Conservation (phyloP, 1,140 invertebrate genomes). For the Zaprionus davidi region DNA sequence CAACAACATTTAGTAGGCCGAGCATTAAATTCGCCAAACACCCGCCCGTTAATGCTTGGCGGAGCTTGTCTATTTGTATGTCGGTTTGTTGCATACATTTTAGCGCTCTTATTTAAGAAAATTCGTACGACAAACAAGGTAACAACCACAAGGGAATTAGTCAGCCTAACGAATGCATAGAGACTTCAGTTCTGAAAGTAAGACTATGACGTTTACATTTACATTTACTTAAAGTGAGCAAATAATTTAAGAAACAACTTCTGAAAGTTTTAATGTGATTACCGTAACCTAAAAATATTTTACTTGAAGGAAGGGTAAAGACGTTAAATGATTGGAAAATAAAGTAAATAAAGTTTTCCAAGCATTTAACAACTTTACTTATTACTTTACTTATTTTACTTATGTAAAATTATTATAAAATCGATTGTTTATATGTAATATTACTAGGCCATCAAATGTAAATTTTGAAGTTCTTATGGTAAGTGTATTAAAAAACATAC, state of each 20-base stretch:
- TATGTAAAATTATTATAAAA: no score
- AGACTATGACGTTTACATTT: conserved; percentile 21
- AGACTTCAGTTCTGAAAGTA: no score
- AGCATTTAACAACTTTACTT: no score
- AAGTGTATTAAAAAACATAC: neutral
- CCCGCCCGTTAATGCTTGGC: neutral
- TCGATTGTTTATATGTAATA: no score
- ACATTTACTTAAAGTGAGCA: conserved; percentile 55
- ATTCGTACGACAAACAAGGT: conserved; percentile 52
- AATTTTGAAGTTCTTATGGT: neutral
- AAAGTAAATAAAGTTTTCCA: no score
- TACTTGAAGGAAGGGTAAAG: no score
- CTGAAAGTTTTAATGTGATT: neutral
- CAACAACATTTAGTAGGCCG: no score
- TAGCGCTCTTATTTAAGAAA: conserved; percentile 68
- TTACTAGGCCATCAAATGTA: no score
- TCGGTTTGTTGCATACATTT: conserved; percentile 45
- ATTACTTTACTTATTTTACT: no score
- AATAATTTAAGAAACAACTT: conserved; percentile 43
- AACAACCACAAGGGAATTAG: neutral
- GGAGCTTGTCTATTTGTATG: neutral
- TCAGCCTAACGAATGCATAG: neutral
- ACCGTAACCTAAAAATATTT: neutral
- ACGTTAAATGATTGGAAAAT: no score
- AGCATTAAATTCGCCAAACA: no score